Evolutionary conservation across 2,113 vertebrate genomes (phyloP).

Genomic region (Microtus montanus): DNA sequence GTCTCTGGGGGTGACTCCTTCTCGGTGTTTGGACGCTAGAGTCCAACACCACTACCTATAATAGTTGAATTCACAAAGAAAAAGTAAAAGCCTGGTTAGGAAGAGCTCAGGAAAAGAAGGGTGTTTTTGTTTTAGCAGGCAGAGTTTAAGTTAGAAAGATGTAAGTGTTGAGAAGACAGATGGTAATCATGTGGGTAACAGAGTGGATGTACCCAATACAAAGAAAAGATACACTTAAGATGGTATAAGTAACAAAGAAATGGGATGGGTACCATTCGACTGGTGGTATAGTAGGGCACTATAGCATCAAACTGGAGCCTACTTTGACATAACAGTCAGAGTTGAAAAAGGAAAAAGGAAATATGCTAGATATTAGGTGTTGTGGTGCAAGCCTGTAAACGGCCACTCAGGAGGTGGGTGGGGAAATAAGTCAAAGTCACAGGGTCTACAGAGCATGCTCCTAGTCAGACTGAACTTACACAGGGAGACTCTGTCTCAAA

Average conservation of each 20-base stretch:
- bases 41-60: not conserved
- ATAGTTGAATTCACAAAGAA: constrained; percentile 47
- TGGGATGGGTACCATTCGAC: not conserved
- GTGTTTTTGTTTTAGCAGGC: not conserved
- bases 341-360: not conserved
- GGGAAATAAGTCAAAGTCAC: not conserved
- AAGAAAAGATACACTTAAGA: not conserved
- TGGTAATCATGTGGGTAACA: not conserved
- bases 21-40: too few species aligned
- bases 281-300: not conserved
- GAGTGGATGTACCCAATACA: not conserved
- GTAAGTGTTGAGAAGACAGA: not conserved
- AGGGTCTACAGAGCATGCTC: not conserved
- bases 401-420: not conserved
- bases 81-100: not conserved
- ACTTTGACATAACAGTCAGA: not conserved
- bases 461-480: not conserved
- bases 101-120: not conserved
- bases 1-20: too few species aligned
- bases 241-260: not conserved
- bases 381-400: not conserved
- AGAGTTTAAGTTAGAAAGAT: constrained; percentile 30
- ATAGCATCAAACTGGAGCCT: constrained; percentile 9
- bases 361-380: not conserved
- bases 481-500: not conserved